Conservation (phyloP, 2,797 vertebrate genomes). For the Austrolebias charrua region DNA sequence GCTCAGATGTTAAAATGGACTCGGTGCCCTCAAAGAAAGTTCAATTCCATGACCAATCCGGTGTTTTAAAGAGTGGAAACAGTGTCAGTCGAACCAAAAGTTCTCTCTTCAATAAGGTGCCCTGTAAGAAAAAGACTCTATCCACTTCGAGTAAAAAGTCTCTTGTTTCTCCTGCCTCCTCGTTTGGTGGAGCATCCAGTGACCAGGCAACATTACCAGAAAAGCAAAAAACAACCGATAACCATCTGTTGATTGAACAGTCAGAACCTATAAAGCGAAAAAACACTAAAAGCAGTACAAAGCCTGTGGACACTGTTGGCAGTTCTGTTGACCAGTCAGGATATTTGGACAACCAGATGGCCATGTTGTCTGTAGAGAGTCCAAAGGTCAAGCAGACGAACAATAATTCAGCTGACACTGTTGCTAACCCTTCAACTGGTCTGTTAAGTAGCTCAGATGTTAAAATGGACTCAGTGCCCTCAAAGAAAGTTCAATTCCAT, state of each 20-base stretch:
- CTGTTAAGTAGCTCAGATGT: conserved; percentile 21
- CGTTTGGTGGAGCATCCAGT: background rate
- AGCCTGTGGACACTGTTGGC: conserved; percentile 9
- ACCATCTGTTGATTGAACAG: conserved; percentile 26
- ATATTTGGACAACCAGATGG: conserved; percentile 14
- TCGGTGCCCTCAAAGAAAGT: conserved; percentile 11
- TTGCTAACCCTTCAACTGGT: background rate
- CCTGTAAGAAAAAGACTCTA: conserved; percentile 73
- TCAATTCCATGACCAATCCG: conserved; percentile 15
- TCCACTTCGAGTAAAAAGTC: conserved; percentile 59
- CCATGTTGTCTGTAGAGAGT: conserved; percentile 20
- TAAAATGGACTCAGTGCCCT: conserved; percentile 32
- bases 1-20: conserved; percentile 29
- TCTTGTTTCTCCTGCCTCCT: conserved; percentile 11
- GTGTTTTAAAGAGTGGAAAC: conserved; percentile 28
- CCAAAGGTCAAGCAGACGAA: conserved; percentile 29
- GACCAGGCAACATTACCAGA: conserved; percentile 41
- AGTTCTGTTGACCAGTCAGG: conserved; percentile 17
- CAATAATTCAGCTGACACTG: conserved; percentile 10
- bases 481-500: background rate
- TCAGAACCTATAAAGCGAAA: conserved; percentile 48
- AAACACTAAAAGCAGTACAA: conserved; percentile 21
- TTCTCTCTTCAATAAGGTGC: conserved; percentile 71
- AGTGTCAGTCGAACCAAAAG: conserved; percentile 21
- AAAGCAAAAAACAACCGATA: conserved; percentile 46